Evolutionary conservation across 2,797 vertebrate species (phyloP), one percentile per base, ranked within the genome.

Genomic region (Crenichthys baileyi): DNA sequence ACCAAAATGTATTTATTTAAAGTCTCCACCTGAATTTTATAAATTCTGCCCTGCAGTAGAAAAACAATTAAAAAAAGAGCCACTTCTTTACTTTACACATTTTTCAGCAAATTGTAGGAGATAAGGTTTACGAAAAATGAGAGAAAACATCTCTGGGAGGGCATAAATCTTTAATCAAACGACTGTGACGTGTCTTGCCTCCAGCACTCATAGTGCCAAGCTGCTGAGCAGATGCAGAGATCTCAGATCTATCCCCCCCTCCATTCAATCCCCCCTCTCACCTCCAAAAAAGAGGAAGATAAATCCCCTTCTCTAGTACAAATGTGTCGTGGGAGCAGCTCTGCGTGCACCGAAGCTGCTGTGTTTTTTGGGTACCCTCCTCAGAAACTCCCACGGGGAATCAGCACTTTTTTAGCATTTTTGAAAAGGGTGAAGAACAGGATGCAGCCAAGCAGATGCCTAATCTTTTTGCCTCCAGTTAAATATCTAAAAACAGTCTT

Each of bases 121-220:
- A 92, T 87, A 81, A 79, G 81, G 85, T 89, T 90, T 85, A 83
- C 85, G 20, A 80, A 87, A 91, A 93, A 94, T 88, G 89, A 91
- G 89, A 90, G 91, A 94, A 92, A 93, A 92, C 86, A 92, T 86
- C 87, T 93, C 94, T 94, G 92, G 94, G 93, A 94, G 89, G 90
- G 85, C 93, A 94, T 95, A 94, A 95, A 95, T 94, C 92, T 94
- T 95, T 94, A 94, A 95, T 94, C 94, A 94, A 92, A 94, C 85
- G 84, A 74, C 61, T 86, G 87, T 93, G 93, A 93, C 93, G 92
- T 87, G 90, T 90, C 83, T 93, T 88, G 93, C 94, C 93, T 94
- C 90, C 81, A 94, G 94, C 92, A 83, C 87, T 95, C 88, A 81
- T 86, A 78, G 87, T 83, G 85, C 91, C 86, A 84, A 87, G 91